A percentile compares a stretch with the other conserved stretches of the same genome.
Conservation (phyloP, 1,140 invertebrate genomes). For the Helicorthomorpha holstii region DNA sequence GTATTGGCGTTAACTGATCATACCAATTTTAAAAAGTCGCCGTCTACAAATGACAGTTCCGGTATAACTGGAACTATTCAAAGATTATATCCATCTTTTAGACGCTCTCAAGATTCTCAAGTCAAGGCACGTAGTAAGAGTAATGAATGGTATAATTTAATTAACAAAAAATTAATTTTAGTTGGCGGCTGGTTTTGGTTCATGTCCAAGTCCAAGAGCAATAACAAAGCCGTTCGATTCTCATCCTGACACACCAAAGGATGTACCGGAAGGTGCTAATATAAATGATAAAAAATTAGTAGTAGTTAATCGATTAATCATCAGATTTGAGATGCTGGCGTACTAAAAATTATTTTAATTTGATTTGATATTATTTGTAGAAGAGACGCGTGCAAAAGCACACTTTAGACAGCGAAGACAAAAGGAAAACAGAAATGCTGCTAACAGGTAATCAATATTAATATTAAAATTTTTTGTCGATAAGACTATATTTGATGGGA, state of each 20-base stretch:
- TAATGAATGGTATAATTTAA: background rate
- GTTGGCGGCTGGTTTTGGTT: background rate
- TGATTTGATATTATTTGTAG: slow-evolving; percentile 14
- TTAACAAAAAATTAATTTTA: background rate
- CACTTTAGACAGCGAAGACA: slow-evolving; percentile 26
- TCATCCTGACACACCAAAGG: background rate
- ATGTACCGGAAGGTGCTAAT: too few species aligned
- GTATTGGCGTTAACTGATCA: too few species aligned
- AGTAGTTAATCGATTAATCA: too few species aligned
- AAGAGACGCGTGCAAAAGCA: slow-evolving; percentile 12
- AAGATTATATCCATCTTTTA: background rate
- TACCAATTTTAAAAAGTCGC: too few species aligned
- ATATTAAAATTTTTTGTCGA: background rate
- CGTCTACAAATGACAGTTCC: too few species aligned
- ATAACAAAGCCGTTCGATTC: background rate
- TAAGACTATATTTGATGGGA: background rate
- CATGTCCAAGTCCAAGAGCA: background rate
- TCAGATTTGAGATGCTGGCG: too few species aligned
- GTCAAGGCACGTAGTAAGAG: background rate
- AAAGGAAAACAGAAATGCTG: slow-evolving; percentile 19
- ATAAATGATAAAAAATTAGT: too few species aligned
- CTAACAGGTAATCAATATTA: background rate
- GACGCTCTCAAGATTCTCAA: background rate
- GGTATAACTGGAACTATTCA: background rate
- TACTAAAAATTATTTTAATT: too few species aligned